phyloP scores from a whole-genome alignment of 2,113 vertebrate genomes.

The Burhinus oedicnemus region DNA sequence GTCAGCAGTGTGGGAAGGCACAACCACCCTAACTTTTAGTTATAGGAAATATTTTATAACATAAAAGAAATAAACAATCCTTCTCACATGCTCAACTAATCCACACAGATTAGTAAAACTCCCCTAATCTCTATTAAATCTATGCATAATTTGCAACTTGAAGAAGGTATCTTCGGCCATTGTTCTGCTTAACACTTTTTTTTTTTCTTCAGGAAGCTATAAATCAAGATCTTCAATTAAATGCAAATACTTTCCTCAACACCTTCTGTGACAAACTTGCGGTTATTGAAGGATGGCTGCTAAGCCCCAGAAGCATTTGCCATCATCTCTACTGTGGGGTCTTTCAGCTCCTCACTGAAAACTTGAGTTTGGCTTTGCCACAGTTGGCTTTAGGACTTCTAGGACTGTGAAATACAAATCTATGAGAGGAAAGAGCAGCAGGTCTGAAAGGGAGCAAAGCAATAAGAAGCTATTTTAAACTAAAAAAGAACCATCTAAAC shows the following conservation, averaged over 20 bases:
- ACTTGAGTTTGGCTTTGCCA: background rate
- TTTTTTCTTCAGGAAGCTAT: background rate
- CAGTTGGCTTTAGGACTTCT: background rate
- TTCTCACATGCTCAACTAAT: background rate
- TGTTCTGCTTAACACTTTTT: background rate
- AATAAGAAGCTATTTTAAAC: background rate
- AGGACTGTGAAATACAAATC: background rate
- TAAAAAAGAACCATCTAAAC: background rate
- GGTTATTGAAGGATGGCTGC: background rate
- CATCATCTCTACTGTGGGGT: background rate
- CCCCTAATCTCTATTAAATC: background rate
- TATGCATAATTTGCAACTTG: background rate
- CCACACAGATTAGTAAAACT: background rate
- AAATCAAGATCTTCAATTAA: background rate
- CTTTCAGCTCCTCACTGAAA: background rate
- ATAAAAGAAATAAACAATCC: background rate
- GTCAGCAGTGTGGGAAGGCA: background rate
- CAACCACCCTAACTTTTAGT: background rate
- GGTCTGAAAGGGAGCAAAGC: background rate
- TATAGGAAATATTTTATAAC: background rate
- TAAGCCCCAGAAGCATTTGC: background rate
- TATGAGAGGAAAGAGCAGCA: background rate
- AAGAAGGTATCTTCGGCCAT: background rate
- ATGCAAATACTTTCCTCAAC: background rate
- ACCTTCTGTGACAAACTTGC: background rate